Evolutionary conservation across 2,797 vertebrate species (phyloP).

Genomic region (Crenuchus spilurus): DNA sequence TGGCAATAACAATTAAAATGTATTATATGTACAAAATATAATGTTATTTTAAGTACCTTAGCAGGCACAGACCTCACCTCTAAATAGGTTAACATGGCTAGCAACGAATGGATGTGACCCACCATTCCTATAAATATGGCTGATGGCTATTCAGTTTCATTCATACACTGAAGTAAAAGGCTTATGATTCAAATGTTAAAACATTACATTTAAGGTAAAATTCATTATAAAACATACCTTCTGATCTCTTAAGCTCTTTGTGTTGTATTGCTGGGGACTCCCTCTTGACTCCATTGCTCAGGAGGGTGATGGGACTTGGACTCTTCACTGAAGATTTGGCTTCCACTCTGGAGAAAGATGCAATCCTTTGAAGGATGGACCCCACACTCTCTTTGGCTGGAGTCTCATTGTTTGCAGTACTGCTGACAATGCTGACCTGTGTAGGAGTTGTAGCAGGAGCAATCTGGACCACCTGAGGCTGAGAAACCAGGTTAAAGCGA

Average conservation of each 20-base stretch:
- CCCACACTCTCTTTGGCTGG: slow-evolving; percentile 67
- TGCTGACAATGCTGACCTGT: slow-evolving; percentile 23
- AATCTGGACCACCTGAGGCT: slow-evolving; percentile 69
- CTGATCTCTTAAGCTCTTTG: slow-evolving; percentile 38
- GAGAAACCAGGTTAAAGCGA: slow-evolving; percentile 65
- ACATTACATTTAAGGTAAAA: neutral
- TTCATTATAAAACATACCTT: slow-evolving; percentile 51
- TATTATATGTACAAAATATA: neutral
- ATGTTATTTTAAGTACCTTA: neutral
- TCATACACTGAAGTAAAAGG: no score
- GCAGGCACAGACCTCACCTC: neutral
- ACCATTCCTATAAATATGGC: neutral
- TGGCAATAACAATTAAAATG: neutral
- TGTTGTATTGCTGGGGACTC: slow-evolving; percentile 17
- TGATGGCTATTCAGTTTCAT: neutral
- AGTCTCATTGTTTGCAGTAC: slow-evolving; percentile 4
- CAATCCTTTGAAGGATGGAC: slow-evolving; percentile 75
- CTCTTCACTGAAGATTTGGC: slow-evolving; percentile 20
- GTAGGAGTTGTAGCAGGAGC: slow-evolving; percentile 51
- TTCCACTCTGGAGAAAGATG: slow-evolving; percentile 69
- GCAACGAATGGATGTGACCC: neutral
- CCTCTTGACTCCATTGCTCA: slow-evolving; percentile 56
- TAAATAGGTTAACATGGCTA: no score
- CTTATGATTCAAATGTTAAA: no score
- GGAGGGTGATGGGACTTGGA: slow-evolving; percentile 13